Evolutionary conservation across 2,888 invertebrate species (phyloP), one percentile per base, ranked within the genome.

Genomic region (Diaprepes abbreviatus): DNA sequence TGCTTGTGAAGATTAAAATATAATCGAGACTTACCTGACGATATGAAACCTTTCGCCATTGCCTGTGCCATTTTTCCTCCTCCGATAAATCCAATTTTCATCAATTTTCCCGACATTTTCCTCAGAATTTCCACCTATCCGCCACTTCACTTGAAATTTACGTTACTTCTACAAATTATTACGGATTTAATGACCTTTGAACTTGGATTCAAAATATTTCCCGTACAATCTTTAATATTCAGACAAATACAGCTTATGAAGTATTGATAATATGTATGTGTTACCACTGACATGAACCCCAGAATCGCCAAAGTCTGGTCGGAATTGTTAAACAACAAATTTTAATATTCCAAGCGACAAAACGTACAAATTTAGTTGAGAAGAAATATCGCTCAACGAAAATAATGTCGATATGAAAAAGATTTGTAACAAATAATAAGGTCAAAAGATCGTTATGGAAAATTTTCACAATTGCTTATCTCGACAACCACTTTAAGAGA

Each of bases 61-160:
- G 96, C 96, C 80, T 94, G 95, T 0, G 96, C 97, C 89, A 97
- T 91, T 82, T 93, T 93, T 10, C 97, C 97, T 28, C 94, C 96
- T 1, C 97, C 97, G 48, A 97, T 88, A 82, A 97, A 96, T 2
- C 97, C 97, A 76, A 97, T 92, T 85, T 90, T 92, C 86, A 92
- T 76, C 82, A 88, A 85, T 69, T 84, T 86, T 38, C 78, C 75
- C 73, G 82, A 82, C 83, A 71, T 75, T 77, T 64, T 57, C 16
- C n/a, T 5, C 7, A 10, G 31, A 36, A n/a, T 24, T n/a, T 9
- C 19, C 9, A 3, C 10, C 17, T 21, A 2, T 6, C 21, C 6
- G 9, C n/a, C 21, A 62, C 38, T 55, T 57, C 31, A 58, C 57
- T 38, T 68, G n/a, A 58, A 68, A 57, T 68, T 55, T 57, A 58